phyloP scores from a whole-genome alignment of 2,797 vertebrate species.

The Nasua narica region DNA sequence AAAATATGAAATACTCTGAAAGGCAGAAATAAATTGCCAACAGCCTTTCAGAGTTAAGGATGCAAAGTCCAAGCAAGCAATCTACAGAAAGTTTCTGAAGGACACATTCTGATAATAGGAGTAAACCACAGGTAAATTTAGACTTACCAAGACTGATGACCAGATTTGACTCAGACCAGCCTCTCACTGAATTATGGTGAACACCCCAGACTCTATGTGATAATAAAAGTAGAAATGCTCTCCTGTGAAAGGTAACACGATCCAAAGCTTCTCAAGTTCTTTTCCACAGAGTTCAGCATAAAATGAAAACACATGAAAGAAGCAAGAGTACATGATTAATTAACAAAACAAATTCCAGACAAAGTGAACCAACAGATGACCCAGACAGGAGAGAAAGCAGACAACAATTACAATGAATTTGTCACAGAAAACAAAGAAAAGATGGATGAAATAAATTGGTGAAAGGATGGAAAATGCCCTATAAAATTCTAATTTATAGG shows the following conservation, averaged over 20 bases:
- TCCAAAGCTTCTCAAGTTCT: neutral
- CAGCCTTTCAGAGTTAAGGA: neutral
- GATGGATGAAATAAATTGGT: neutral
- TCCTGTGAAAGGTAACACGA: neutral
- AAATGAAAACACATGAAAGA: neutral
- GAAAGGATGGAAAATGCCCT: neutral
- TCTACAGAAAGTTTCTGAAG: neutral
- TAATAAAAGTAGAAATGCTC: neutral
- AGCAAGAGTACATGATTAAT: neutral
- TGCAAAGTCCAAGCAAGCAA: neutral
- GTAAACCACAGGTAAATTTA: neutral
- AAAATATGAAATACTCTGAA: neutral
- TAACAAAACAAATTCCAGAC: neutral
- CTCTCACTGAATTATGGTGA: neutral
- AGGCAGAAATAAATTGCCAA: neutral
- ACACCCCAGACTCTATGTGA: neutral
- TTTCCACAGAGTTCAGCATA: neutral
- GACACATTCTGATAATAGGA: neutral
- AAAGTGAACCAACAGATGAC: neutral
- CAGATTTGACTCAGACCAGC: too few relatives aligned
- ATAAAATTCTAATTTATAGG: neutral
- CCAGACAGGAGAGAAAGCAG: neutral
- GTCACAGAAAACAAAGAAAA: neutral
- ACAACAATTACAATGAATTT: too few relatives aligned
- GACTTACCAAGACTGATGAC: neutral